Evolutionary conservation across 92 coral and sea anemone genomes (phyloP).

Genomic region (Diadumene lineata): DNA sequence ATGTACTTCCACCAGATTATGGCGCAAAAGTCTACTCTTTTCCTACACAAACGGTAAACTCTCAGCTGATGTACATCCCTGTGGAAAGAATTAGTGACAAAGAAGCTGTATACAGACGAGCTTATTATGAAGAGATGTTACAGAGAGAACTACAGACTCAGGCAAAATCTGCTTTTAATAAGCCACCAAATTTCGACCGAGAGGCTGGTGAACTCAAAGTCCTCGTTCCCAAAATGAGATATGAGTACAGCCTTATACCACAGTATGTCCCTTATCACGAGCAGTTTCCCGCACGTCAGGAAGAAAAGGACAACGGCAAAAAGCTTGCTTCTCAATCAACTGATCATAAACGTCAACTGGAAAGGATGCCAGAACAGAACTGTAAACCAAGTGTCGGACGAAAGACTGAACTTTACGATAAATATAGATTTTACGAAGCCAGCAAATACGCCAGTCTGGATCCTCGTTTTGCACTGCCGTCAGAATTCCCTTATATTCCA

Average conservation of each 20-base stretch:
- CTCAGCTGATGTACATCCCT: not conserved
- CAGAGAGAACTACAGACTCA: not conserved
- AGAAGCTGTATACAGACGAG: not conserved
- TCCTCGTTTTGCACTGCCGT: not conserved
- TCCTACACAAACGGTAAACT: not conserved
- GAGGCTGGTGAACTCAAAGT: not conserved
- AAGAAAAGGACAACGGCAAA: not conserved
- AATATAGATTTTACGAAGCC: not conserved
- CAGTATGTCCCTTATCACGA: not conserved
- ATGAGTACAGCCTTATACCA: not conserved
- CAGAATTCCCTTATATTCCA: not conserved
- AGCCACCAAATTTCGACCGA: not conserved
- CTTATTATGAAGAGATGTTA: constrained; percentile 1
- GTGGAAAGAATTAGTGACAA: not conserved
- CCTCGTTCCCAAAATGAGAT: not conserved
- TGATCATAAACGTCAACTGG: not conserved
- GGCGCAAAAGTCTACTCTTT: not conserved
- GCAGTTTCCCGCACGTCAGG: not conserved
- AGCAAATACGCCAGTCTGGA: not conserved
- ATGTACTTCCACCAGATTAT: not conserved
- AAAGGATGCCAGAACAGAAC: too few relatives aligned
- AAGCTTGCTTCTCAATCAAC: not conserved
- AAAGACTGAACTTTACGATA: not conserved
- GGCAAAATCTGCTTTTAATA: not conserved
- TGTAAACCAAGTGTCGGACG: too few relatives aligned